Base-by-base conservation (phyloP, 2,888 invertebrate genomes). In the Drosophila histrio region DNA sequence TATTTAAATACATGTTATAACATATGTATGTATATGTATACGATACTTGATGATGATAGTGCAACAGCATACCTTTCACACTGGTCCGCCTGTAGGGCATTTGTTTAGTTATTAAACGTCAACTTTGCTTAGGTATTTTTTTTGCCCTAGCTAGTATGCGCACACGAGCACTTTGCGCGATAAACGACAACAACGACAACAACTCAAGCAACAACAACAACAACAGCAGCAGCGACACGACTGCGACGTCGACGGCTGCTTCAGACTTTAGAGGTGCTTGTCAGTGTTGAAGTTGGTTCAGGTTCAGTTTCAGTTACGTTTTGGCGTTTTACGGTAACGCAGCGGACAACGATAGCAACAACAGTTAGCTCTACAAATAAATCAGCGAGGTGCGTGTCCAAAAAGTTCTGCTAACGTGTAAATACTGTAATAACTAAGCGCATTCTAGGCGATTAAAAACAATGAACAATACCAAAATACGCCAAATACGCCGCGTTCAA, bases 321-420 rank as follows among this genome's bases (percentile, higher is more conserved):
- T 84, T 79, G 80, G 82, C 84, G 87, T 78, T 84, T 84, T 84
- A 84, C 84, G 87, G 84, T 84, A 87, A 87, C 87, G 85, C 84
- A 75, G 79, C 84, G 80, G 62, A 79, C 72, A 54, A 59, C 67
- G 53, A 34, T 17, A 56, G 30, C 50, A 38, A 47, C 19, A 36
- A 77, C 76, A 73, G 81, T 81, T 78, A 78, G 62, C 61, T 68
- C 61, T 9, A 30, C 47, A 57, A 71, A 46, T 57, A 28, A 26
- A 36, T 72, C 58, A 57, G 47, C 61, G 49, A 67, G 76, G 80
- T 81, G 65, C 66, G 74, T 77, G 72, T 62, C 19, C 47, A 7
- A 43, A 54, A 62, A 63, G 67, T 59, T 75, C 49, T 84, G 72
- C 77, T 53, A 81, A 79, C 82, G 85, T 81, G 77, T 85, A 77